These are phyloP conservation scores for Macrostomum lignano DNA, from an alignment of 1,140 invertebrate species.

Conservation along the genomic window DNA sequence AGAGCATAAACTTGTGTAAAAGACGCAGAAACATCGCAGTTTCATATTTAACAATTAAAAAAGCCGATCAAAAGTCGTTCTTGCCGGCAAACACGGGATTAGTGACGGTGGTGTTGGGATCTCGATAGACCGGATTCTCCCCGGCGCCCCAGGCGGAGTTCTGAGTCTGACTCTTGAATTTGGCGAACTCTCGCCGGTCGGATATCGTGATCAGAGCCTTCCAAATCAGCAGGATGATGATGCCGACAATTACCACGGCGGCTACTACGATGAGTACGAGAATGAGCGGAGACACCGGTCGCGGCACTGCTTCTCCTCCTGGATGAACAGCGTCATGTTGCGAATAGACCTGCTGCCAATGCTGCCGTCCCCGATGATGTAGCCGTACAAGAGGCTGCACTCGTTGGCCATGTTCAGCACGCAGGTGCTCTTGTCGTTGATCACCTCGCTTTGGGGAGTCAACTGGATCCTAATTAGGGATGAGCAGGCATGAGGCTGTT, in stretches of 20 bases:
- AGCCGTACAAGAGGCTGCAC: too few species aligned
- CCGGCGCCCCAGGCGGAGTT: slow-evolving; percentile 67
- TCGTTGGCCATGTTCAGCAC: too few species aligned
- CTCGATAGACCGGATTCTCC: slow-evolving; percentile 2
- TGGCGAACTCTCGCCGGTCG: slow-evolving; percentile 72
- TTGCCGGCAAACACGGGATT: slow-evolving; percentile 1
- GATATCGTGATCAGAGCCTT: slow-evolving; percentile 78
- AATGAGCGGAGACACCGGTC: slow-evolving; percentile 27
- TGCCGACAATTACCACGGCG: slow-evolving; percentile 55
- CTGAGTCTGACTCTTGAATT: slow-evolving; percentile 77
- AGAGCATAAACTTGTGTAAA: too few species aligned
- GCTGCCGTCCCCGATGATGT: too few species aligned
- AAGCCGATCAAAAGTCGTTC: too few species aligned
- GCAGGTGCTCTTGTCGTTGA: too few species aligned
- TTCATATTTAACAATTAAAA: too few species aligned
- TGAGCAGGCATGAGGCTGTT: too few species aligned
- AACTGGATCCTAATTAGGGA: too few species aligned
- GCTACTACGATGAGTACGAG: slow-evolving; percentile 82
- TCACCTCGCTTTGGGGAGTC: too few species aligned
- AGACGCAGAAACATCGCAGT: too few species aligned
- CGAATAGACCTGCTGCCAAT: too few species aligned
- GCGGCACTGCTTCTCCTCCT: slow-evolving; percentile 15
- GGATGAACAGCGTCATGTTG: background rate
- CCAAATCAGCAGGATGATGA: slow-evolving; percentile 68
- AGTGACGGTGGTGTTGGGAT: background rate